These are phyloP conservation scores for Cranoglanis bouderius DNA, from an alignment of 2,113 vertebrate genomes.

Conservation along the genomic window DNA sequence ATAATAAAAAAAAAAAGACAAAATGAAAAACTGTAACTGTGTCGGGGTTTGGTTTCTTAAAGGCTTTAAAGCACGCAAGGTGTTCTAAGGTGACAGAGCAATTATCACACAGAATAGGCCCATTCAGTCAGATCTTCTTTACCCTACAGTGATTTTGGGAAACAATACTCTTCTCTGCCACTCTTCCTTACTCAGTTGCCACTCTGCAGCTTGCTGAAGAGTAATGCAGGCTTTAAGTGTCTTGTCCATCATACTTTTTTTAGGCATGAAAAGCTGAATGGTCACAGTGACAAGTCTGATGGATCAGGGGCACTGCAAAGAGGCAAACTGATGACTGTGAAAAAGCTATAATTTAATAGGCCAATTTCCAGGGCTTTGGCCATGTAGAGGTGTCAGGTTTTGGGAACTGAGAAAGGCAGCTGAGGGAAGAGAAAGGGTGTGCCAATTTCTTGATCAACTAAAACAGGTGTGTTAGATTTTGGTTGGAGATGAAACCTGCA, in stretches of 20 bases:
- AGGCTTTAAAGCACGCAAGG: background rate
- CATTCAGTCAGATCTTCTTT: conserved; percentile 4
- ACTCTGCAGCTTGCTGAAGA: background rate
- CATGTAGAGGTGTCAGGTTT: conserved; percentile 71
- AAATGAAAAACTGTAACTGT: background rate
- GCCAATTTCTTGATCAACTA: background rate
- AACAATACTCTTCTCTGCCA: conserved; percentile 18
- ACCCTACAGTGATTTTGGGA: background rate
- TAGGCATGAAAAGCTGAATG: conserved; percentile 79
- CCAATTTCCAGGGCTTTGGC: conserved; percentile 78
- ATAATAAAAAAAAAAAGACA: conserved; percentile 40
- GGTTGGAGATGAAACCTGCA: too few species aligned
- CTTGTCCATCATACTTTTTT: conserved; percentile 57
- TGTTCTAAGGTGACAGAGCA: conserved; percentile 6
- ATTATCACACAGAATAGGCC: background rate
- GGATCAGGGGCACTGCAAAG: conserved; percentile 70
- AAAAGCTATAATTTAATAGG: conserved; percentile 84
- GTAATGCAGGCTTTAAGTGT: conserved; percentile 50
- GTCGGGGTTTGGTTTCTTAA: background rate
- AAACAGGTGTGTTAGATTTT: too few species aligned
- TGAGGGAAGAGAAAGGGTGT: conserved; percentile 25
- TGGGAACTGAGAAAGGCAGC: conserved; percentile 56
- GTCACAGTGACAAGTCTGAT: conserved; percentile 77
- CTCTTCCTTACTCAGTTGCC: conserved; percentile 7
- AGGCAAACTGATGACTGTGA: conserved; percentile 66